Evolutionary conservation across 1,140 invertebrate genomes (phyloP).

Genomic region (Lasioglossum baleicum): DNA sequence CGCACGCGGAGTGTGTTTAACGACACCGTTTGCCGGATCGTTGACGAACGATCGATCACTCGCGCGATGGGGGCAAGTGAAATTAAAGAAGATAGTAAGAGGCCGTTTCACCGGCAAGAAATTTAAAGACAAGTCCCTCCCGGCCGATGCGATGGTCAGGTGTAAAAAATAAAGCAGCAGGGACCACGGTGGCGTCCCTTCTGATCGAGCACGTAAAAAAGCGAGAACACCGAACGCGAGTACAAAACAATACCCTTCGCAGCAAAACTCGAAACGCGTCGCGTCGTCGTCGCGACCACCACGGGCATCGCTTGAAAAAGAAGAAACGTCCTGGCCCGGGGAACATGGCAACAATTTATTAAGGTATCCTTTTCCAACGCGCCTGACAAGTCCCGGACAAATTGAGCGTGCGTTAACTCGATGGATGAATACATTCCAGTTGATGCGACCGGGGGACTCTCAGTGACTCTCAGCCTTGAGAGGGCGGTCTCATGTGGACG

Average conservation of each 20-base stretch:
- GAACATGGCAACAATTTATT: slow-evolving; percentile 66
- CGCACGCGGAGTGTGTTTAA: too few species aligned
- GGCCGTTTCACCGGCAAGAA: not conserved
- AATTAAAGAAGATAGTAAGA: slow-evolving; percentile 12
- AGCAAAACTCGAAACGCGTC: slow-evolving; percentile 51
- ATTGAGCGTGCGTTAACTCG: slow-evolving; percentile 65
- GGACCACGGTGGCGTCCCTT: not conserved
- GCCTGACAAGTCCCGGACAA: slow-evolving; percentile 61
- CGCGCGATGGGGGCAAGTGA: too few species aligned
- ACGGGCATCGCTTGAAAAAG: slow-evolving; percentile 41
- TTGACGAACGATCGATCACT: too few species aligned
- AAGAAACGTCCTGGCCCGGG: slow-evolving; percentile 28
- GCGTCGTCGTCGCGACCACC: slow-evolving; percentile 23
- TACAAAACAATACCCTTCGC: slow-evolving; percentile 50
- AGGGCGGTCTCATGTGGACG: too few species aligned
- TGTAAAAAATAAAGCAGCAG: slow-evolving; percentile 29
- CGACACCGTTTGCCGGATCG: too few species aligned
- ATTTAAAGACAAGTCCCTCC: not conserved
- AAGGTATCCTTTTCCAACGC: slow-evolving; percentile 62
- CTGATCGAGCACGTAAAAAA: slow-evolving; percentile 28
- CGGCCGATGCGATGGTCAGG: slow-evolving; percentile 13
- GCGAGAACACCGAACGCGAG: slow-evolving; percentile 29
- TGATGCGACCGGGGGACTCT: slow-evolving; percentile 52
- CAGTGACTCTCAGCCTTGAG: slow-evolving; percentile 16
- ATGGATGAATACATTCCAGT: slow-evolving; percentile 63